phyloP scores from a whole-genome alignment of 2,113 vertebrate species.

The Antennarius striatus region DNA sequence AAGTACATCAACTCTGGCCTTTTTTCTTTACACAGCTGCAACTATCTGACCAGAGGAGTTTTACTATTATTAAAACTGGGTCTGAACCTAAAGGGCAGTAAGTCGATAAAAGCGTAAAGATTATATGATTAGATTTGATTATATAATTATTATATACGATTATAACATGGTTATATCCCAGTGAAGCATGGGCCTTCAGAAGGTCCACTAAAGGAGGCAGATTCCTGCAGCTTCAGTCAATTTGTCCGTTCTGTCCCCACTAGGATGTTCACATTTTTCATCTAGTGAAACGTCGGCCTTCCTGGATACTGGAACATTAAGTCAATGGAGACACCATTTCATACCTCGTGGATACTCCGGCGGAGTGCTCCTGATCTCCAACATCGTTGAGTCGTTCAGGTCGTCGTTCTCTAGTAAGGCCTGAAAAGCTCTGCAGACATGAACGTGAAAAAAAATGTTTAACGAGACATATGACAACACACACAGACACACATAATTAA shows the following conservation, averaged over 20 bases:
- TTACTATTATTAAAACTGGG: no score
- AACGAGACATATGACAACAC: neutral
- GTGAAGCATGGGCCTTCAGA: constrained; percentile 44
- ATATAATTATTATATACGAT: no score
- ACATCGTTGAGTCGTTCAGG: constrained; percentile 17
- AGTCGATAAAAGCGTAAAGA: no score
- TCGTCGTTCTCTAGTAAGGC: neutral
- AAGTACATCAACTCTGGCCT: no score
- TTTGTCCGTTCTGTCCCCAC: neutral
- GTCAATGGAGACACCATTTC: neutral
- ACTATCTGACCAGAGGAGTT: no score
- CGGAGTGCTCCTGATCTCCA: constrained; percentile 63
- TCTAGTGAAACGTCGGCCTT: no score
- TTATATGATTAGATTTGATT: no score
- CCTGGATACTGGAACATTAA: no score
- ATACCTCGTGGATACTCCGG: constrained; percentile 45
- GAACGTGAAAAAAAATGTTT: neutral
- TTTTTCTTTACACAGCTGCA: no score
- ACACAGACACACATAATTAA: neutral
- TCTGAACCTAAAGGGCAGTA: no score
- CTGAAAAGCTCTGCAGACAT: constrained; percentile 44
- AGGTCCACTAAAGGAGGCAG: constrained; percentile 27
- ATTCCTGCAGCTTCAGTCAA: constrained; percentile 13
- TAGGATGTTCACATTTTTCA: constrained; percentile 1
- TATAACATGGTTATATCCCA: neutral